phyloP scores from a whole-genome alignment of 2,113 vertebrate genomes.

The Oophaga pumilio region DNA sequence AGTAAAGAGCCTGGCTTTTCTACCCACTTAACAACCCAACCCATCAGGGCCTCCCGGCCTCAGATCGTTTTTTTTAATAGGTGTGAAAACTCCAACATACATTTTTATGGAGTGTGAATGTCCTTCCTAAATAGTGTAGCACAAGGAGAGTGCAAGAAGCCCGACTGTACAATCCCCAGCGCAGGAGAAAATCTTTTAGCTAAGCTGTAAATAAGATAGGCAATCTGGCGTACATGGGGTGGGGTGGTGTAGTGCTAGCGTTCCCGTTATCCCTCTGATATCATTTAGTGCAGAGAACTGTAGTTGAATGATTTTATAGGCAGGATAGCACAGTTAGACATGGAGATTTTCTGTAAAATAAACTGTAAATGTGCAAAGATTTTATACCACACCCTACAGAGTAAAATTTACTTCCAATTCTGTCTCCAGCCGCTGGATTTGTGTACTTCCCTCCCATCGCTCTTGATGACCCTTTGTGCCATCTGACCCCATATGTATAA shows the following conservation, averaged over 20 bases:
- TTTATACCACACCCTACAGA: not conserved
- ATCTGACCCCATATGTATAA: too few relatives aligned
- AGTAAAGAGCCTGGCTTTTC: slow-evolving; percentile 24
- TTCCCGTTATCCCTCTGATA: slow-evolving; percentile 2
- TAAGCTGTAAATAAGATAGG: slow-evolving; percentile 34
- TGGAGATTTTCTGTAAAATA: not conserved
- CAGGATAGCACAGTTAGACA: not conserved
- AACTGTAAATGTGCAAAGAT: not conserved
- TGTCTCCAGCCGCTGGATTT: too few relatives aligned
- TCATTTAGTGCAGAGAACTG: not conserved
- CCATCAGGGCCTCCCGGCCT: slow-evolving; percentile 23
- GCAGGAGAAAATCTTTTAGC: slow-evolving; percentile 40
- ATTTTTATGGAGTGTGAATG: slow-evolving; percentile 53
- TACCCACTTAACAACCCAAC: slow-evolving; percentile 36
- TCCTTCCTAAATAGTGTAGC: slow-evolving; percentile 40
- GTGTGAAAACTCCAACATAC: slow-evolving; percentile 49
- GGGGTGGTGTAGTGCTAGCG: not conserved
- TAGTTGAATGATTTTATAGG: not conserved
- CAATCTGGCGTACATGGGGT: not conserved
- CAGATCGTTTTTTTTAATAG: slow-evolving; percentile 45
- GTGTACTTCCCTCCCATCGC: too few relatives aligned
- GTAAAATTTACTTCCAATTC: too few relatives aligned
- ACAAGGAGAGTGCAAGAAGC: slow-evolving; percentile 36
- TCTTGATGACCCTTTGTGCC: too few relatives aligned
- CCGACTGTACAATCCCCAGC: slow-evolving; percentile 3